Percentiles rank a stretch among this genome's conserved stretches.
Conservation (phyloP, 2,888 invertebrate genomes). For the Stomorhina lunata region DNA sequence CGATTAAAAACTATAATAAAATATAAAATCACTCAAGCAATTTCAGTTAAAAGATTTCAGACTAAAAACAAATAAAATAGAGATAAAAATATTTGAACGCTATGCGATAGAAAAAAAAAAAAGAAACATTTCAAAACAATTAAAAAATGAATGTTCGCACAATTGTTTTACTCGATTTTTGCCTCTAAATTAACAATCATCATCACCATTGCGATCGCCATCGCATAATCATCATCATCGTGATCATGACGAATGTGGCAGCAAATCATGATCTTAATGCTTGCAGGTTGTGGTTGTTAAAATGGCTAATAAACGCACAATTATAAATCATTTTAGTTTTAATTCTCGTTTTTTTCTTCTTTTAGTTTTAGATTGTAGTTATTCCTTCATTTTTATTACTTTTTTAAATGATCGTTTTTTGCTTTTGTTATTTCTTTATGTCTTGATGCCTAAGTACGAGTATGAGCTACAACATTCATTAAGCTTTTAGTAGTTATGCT, state of each 20-base stretch:
- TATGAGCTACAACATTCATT: constrained; percentile 46
- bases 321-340: constrained; percentile 62
- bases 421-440: background rate
- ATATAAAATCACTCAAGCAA: constrained; percentile 25
- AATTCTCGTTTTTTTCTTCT: constrained; percentile 23
- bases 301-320: constrained; percentile 63
- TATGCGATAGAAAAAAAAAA: background rate
- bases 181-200: constrained; percentile 29
- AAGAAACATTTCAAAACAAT: constrained; percentile 42
- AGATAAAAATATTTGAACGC: background rate
- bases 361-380: background rate
- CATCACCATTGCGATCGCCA: constrained; percentile 25
- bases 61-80: constrained; percentile 8
- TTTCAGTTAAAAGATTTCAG: constrained; percentile 44
- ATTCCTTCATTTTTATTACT: background rate
- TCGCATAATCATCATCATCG: constrained; percentile 20
- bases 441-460: background rate
- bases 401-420: constrained; percentile 8
- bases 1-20: background rate
- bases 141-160: constrained; percentile 57
- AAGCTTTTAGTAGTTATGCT: constrained; percentile 55
- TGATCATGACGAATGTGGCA: background rate
- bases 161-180: constrained; percentile 47
- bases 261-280: constrained; percentile 54
- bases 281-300: constrained; percentile 55